These are phyloP conservation scores for Esox masquinongy DNA, from an alignment of 2,797 vertebrate genomes.

Conservation along the genomic window DNA sequence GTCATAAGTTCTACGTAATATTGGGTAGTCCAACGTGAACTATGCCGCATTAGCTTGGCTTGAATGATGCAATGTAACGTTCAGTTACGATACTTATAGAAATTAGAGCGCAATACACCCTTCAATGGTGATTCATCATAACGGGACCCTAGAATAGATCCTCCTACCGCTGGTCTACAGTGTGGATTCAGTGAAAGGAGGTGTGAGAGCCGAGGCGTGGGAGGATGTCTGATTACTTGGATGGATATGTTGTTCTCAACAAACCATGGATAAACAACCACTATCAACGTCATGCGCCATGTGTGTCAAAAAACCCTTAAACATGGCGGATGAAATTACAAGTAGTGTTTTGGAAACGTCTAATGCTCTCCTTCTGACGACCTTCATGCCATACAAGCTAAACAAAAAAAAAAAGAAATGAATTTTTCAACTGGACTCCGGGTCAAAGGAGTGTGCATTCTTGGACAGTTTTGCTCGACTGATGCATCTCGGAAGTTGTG, in stretches of 20 bases:
- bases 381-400: not conserved
- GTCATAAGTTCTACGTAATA: slow-evolving; percentile 1
- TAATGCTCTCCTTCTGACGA: not conserved
- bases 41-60: not conserved
- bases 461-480: not conserved
- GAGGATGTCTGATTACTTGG: not conserved
- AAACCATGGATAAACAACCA: slow-evolving; percentile 26
- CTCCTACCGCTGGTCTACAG: not conserved
- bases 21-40: not conserved
- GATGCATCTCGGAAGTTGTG: not conserved
- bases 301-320: not conserved
- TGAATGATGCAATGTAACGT: slow-evolving; percentile 9
- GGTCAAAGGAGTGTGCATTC: not conserved
- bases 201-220: slow-evolving; percentile 7
- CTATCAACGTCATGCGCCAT: slow-evolving; percentile 31
- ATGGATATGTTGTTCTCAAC: slow-evolving; percentile 26
- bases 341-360: not conserved
- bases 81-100: slow-evolving; percentile 27
- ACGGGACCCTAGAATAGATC: slow-evolving; percentile 13
- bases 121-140: slow-evolving; percentile 33
- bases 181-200: not conserved
- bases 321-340: not conserved
- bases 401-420: too few relatives aligned
- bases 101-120: slow-evolving; percentile 31
- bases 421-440: too few relatives aligned